Evolutionary conservation across 2,113 vertebrate species (phyloP).

Genomic region (Madoqua kirkii): DNA sequence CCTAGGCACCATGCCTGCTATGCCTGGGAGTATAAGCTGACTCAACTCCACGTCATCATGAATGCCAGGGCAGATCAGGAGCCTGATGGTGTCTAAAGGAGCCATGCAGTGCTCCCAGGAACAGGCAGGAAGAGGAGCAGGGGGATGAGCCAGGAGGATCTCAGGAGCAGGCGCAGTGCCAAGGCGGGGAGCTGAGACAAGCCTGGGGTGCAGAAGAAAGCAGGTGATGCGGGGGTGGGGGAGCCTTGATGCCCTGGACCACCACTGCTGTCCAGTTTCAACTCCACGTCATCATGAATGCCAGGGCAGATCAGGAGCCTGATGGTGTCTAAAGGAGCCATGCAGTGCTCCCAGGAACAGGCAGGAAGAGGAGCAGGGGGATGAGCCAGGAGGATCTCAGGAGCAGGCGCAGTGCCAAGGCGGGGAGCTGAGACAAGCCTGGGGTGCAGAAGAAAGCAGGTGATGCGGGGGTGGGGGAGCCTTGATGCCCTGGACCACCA

Average conservation of each 20-base stretch:
- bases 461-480: accelerated
- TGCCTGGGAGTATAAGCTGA: background rate
- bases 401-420: accelerated
- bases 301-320: background rate
- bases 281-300: accelerated
- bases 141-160: background rate
- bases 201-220: too few species aligned
- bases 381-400: background rate
- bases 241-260: background rate
- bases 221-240: accelerated
- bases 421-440: too few species aligned
- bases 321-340: accelerated
- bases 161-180: too few species aligned
- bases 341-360: accelerated
- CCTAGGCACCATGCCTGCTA: accelerated
- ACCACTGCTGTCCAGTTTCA: too few species aligned
- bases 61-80: background rate
- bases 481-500: background rate
- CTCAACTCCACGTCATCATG: accelerated
- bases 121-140: background rate
- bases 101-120: accelerated
- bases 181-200: accelerated
- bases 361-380: background rate
- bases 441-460: background rate
- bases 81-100: accelerated